Evolutionary conservation across 1,140 invertebrate species (phyloP), one percentile per base, ranked within the genome.

Genomic region (Drosophila ficusphila): DNA sequence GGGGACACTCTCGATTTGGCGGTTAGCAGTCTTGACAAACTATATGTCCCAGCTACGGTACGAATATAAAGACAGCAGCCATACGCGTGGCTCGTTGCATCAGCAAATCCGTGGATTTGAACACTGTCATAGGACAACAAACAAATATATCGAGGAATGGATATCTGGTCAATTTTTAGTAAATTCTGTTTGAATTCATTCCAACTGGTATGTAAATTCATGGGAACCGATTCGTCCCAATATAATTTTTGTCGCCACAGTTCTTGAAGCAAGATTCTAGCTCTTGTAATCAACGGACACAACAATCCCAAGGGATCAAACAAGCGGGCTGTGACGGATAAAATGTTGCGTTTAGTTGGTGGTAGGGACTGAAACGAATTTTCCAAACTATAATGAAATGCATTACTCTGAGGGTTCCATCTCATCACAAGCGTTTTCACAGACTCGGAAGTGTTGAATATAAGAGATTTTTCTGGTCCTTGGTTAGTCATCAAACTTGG

Each of bases 211-310:
- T 25, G 19, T n/a, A 51, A 11, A 36, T 7, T 31, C 18, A 34
- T 21, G 2, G 27, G 46, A 48, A 48, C 27, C 2, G 46, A 48
- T 14, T 49, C 29, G 47, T 14, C 29, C 6, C 14, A 47, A 47
- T 47, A 2, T 5, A 47, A 18, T 47, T 47, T 31, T 18, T 29
- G 44, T 29, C 23, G 23, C 14, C 23, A 47, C 23, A 47, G 44
- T n/a, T 47, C 14, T 14, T 29, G n/a, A 4, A 27, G 8, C 21
- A 27, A 27, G 12, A 46, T 46, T n/a, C 25, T 38, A 23, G 33
- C 12, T 23, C 18, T 34, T 4, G 47, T 49, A 2, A 49, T 49
- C n/a, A 49, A 34, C 29, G 47, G 11, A n/a, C n/a, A n/a, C n/a
- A n/a, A n/a, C n/a, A n/a, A n/a, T n/a, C n/a, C n/a, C n/a, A n/a